A percentile compares a stretch with the other conserved stretches of the same genome.
These are phyloP conservation scores for Phortica okadai DNA, from an alignment of 2,888 invertebrate species.

Conservation along the genomic window DNA sequence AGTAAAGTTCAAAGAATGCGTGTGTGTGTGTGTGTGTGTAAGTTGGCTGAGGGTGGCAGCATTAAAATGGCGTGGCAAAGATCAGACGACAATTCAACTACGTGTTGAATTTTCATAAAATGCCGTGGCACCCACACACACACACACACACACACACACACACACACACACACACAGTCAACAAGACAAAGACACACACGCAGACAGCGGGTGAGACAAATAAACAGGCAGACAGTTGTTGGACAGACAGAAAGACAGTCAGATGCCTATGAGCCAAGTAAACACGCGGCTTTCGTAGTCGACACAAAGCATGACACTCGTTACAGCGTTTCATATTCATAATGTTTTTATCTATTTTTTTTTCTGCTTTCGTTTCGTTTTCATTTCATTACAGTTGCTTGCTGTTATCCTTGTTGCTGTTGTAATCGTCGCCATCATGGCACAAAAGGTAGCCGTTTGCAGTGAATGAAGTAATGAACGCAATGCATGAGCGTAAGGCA, in stretches of 20 bases:
- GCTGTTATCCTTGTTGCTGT: not conserved
- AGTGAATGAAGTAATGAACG: constrained; percentile 2
- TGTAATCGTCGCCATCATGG: not conserved
- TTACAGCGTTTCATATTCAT: constrained; percentile 6
- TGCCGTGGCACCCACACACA: not conserved
- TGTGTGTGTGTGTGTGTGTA: not conserved
- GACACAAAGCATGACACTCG: constrained; percentile 3
- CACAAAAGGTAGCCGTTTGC: constrained; percentile 12
- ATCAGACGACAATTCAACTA: not conserved
- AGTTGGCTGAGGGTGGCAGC: not conserved
- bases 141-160: not conserved
- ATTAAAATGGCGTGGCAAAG: not conserved
- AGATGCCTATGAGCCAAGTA: not conserved
- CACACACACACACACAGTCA: not conserved
- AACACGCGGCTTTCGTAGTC: not conserved
- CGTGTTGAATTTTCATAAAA: constrained; percentile 24
- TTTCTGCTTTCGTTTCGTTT: not conserved
- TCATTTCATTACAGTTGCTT: not conserved
- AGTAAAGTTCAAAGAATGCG: not conserved
- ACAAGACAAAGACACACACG: not conserved
- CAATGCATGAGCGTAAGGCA: not conserved
- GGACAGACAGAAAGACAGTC: not conserved
- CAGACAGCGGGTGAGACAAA: not conserved
- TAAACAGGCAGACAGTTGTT: not conserved
- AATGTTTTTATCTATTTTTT: not conserved